Evolutionary conservation across 2,113 vertebrate species (phyloP).

Genomic region (Miniopterus natalensis): DNA sequence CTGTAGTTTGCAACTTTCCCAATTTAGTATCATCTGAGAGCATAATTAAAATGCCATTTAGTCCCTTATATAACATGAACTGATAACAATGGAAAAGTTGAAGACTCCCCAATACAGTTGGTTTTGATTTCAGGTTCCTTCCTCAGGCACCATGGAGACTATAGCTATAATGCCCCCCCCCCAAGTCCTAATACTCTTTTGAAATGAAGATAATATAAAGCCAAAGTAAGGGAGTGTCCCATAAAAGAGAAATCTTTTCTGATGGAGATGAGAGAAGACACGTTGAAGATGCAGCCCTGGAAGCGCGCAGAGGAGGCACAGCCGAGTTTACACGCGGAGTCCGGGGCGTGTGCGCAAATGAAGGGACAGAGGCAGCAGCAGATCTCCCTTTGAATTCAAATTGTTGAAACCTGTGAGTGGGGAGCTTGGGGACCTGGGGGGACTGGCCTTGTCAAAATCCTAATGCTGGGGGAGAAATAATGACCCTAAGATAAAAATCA

Average conservation of each 20-base stretch:
- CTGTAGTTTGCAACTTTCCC: slow-evolving; percentile 31
- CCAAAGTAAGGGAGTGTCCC: not conserved
- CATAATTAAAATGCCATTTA: slow-evolving; percentile 69
- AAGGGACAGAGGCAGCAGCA: not conserved
- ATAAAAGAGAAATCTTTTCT: not conserved
- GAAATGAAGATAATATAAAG: not conserved
- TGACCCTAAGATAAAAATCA: not conserved
- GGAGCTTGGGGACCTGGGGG: accelerated
- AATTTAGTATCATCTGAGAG: slow-evolving; percentile 65
- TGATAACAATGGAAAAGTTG: slow-evolving; percentile 59
- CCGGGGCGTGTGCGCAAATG: not conserved
- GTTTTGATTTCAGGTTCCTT: slow-evolving; percentile 16
- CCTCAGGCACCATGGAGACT: not conserved
- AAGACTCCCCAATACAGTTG: slow-evolving; percentile 34
- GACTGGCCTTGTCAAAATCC: not conserved
- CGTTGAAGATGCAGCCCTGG: not conserved
- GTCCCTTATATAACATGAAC: slow-evolving; percentile 58
- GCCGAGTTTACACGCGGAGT: not conserved
- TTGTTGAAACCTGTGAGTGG: not conserved
- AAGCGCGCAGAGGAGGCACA: not conserved
- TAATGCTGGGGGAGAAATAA: not conserved
- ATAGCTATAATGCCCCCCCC: not conserved
- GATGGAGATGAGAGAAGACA: not conserved
- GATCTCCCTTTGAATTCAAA: not conserved
- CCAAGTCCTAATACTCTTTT: not conserved